Evolutionary conservation across 2,888 invertebrate species (phyloP).

Genomic region (Pandemis corylana): DNA sequence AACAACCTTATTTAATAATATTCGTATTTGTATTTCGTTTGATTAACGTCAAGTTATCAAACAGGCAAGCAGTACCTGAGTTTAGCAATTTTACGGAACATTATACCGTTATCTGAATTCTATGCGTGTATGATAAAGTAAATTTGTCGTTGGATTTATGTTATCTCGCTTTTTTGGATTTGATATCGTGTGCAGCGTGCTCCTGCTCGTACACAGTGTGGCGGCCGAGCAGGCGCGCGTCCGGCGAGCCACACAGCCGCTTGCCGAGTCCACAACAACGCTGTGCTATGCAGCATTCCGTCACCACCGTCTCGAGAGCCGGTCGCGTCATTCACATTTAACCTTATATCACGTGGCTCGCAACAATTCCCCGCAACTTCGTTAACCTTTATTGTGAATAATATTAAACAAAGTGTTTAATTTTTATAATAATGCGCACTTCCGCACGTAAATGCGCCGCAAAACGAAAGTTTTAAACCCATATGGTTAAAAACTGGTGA

Average conservation of each 20-base stretch:
- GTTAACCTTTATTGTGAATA: conserved; percentile 34
- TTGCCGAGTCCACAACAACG: conserved; percentile 1
- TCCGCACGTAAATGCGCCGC: neutral
- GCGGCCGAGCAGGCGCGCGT: neutral
- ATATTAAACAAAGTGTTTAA: conserved; percentile 11
- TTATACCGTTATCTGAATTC: conserved; percentile 38
- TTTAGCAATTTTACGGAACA: conserved; percentile 50
- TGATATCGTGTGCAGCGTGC: conserved; percentile 24
- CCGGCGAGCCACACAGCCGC: neutral
- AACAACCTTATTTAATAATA: neutral
- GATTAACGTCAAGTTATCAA: conserved; percentile 24
- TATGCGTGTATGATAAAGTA: conserved; percentile 38
- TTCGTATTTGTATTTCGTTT: neutral
- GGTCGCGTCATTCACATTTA: conserved; percentile 59
- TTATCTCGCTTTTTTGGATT: conserved; percentile 32
- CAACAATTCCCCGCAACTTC: conserved; percentile 49
- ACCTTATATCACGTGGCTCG: conserved; percentile 53
- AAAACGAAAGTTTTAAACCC: conserved; percentile 53
- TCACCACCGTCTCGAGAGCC: conserved; percentile 60
- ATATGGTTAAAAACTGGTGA: conserved; percentile 66
- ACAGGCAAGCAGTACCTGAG: conserved; percentile 23
- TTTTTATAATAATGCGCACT: conserved; percentile 1
- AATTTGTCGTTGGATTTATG: conserved; percentile 35
- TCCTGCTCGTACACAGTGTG: neutral
- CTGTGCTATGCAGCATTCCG: conserved; percentile 60